Percentiles rank a stretch among this genome's conserved stretches.
Conservation (phyloP, 2,113 vertebrate species). For the Aptenodytes forsteri region DNA sequence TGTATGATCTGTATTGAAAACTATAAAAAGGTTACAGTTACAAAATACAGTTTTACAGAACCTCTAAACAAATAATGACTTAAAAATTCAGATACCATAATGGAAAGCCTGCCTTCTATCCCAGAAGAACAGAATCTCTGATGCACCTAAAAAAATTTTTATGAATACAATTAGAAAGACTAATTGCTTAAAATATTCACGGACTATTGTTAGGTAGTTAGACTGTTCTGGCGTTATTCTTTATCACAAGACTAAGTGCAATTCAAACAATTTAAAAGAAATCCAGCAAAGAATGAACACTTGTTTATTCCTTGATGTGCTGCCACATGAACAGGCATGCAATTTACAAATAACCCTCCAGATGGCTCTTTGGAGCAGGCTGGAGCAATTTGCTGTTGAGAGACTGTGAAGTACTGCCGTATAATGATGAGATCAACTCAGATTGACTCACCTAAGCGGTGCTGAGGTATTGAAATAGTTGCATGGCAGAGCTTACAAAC, state of each 20-base stretch:
- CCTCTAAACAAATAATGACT: not conserved
- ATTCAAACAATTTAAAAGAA: not conserved
- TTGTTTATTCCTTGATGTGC: not conserved
- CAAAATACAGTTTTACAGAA: not conserved
- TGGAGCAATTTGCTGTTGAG: not conserved
- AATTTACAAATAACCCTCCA: not conserved
- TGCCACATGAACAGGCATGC: not conserved
- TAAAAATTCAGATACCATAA: not conserved
- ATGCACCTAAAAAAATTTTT: not conserved
- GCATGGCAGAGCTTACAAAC: not conserved
- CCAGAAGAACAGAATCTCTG: not conserved
- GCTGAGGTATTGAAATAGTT: not conserved
- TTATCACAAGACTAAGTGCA: not conserved
- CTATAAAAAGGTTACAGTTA: not conserved
- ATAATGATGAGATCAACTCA: not conserved
- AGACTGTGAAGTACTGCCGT: not conserved
- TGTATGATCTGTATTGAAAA: not conserved
- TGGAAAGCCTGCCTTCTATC: not conserved
- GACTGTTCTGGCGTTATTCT: not conserved
- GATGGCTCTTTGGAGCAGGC: not conserved
- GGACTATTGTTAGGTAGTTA: not conserved
- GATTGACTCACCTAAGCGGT: fast-evolving
- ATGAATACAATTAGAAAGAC: not conserved
- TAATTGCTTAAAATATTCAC: not conserved
- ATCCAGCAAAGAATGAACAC: not conserved